Evolutionary conservation across 2,113 vertebrate genomes (phyloP), one percentile per base, ranked within the genome.

Genomic region (Corvus cornix): DNA sequence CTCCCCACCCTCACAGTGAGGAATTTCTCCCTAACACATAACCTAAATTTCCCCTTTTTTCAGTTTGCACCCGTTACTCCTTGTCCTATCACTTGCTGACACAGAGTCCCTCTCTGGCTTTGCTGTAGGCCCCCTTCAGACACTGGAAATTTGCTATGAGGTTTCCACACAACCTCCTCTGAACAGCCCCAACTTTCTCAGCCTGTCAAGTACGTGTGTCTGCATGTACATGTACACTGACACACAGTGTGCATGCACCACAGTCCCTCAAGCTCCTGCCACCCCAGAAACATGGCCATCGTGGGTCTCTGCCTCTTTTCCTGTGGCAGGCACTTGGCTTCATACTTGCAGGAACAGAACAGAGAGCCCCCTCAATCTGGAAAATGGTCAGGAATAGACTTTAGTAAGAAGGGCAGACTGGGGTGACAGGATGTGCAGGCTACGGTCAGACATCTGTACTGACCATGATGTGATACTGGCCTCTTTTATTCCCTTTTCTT

Each of bases 171-270:
- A 55, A 8, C n/a, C 13, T 56, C 24, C 24, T n/a, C 56, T 35
- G 56, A 87, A 41, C 41, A 56, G 49, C 11, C 24, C 49, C 13
- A 35, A 2, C 6, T 8, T 35, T 10, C 39, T 79, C 75, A 49
- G 49, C 49, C 67, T 43, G n/a, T 13, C 5, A 24, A 49, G 13
- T 30, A 10, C 8, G 2, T 6, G 10, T 8, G 6, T 4, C 11
- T 16, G 5, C 15, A 16, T 6, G 41, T 8, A 8, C 16, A 35
- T 1, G 4, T 26, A 26, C 55, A 16, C 53, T 28, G 58, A 43
- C 22, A 60, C 2, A 28, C 16, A 17, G 46, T 0, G 5, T 4
- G 41, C 28, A 8, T 0, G 1, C 14, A 37, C 23, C 1, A 3
- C 1, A 3, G 28, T 6, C 39, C 44, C 62, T 62, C 26, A 9